phyloP scores from a whole-genome alignment of 2,797 vertebrate species.

The Neostethus bicornis region DNA sequence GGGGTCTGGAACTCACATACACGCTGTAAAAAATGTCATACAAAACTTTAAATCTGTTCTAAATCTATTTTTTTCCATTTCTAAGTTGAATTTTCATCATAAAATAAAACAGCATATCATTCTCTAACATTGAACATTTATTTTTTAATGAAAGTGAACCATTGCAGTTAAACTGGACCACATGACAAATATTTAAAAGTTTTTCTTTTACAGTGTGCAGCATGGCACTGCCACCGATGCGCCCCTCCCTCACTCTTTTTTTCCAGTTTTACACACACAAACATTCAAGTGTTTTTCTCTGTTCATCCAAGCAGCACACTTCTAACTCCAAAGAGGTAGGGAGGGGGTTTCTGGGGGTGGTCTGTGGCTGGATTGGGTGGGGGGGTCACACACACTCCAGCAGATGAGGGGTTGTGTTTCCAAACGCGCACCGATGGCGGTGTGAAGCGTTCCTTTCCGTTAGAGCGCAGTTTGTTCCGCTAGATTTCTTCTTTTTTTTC shows the following conservation, averaged over 20 bases:
- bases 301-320: constrained; percentile 38
- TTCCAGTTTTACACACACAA: constrained; percentile 36
- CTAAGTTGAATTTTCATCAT: no score
- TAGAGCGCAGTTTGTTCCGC: constrained; percentile 16
- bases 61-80: not conserved
- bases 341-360: constrained; percentile 6
- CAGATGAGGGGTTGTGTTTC: constrained; percentile 69
- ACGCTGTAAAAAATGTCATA: constrained; percentile 44
- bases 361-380: not conserved
- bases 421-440: constrained; percentile 73
- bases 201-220: constrained; percentile 53
- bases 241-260: constrained; percentile 43
- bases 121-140: no score
- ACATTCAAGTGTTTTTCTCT: not conserved
- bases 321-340: constrained; percentile 39
- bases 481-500: not conserved
- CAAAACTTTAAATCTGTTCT: not conserved
- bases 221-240: constrained; percentile 44
- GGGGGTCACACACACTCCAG: constrained; percentile 23
- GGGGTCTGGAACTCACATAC: constrained; percentile 50
- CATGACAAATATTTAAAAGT: constrained; percentile 3
- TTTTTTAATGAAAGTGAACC: not conserved
- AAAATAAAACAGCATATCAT: no score
- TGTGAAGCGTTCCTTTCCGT: constrained; percentile 51
- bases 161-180: not conserved